phyloP scores from a whole-genome alignment of 2,888 invertebrate species.

The Psococerastis gibbosa region DNA sequence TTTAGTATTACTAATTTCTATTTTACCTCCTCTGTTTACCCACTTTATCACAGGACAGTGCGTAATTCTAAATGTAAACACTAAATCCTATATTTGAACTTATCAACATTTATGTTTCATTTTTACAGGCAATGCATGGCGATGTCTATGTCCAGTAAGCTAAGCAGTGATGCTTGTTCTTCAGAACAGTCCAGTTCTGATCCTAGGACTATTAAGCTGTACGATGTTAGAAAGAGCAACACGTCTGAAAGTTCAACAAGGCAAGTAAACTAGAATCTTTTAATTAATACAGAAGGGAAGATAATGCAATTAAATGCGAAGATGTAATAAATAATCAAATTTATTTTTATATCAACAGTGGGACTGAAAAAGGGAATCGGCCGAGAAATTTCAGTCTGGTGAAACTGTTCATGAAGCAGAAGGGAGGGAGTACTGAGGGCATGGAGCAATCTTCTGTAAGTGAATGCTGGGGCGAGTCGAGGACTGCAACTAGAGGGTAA shows the following conservation, averaged over 20 bases:
- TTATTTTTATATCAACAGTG: constrained; percentile 6
- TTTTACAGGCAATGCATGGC: background rate
- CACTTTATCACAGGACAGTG: too few relatives aligned
- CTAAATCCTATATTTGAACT: background rate
- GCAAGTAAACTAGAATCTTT: too few relatives aligned
- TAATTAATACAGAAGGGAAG: too few relatives aligned
- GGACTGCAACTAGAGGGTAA: constrained; percentile 16
- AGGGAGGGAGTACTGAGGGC: constrained; percentile 61
- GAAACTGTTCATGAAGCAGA: constrained; percentile 76
- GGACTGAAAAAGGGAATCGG: constrained; percentile 1
- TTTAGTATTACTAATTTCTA: too few relatives aligned
- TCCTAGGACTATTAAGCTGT: constrained; percentile 20
- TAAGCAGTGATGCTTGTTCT: constrained; percentile 13
- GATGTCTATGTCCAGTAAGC: constrained; percentile 12
- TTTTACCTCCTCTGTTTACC: too few relatives aligned
- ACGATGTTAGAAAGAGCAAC: constrained; percentile 18
- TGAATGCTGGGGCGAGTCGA: constrained; percentile 49
- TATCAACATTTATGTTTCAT: background rate
- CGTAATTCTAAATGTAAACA: background rate
- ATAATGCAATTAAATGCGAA: background rate
- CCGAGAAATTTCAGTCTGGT: constrained; percentile 64
- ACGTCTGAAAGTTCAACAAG: constrained; percentile 16
- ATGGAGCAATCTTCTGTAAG: constrained; percentile 57
- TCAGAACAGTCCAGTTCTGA: constrained; percentile 20
- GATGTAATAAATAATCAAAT: background rate